Evolutionary conservation across 1,140 invertebrate genomes (phyloP).

Genomic region (Solenopsis fugax): DNA sequence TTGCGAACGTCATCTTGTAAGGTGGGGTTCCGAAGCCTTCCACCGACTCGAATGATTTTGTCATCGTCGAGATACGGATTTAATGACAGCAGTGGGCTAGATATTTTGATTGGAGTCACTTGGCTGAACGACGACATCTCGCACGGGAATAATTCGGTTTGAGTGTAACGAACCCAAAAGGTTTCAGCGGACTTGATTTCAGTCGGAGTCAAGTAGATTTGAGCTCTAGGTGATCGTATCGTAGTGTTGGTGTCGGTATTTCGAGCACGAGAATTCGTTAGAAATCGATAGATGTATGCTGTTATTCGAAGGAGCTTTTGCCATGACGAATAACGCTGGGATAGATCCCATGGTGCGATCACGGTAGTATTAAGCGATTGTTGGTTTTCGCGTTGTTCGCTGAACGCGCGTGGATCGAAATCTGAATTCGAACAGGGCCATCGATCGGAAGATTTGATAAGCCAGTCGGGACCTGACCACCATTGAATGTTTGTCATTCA

Average conservation of each 20-base stretch:
- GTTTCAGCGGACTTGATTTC: slow-evolving; percentile 13
- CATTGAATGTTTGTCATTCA: not conserved
- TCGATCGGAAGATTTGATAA: not conserved
- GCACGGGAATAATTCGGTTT: not conserved
- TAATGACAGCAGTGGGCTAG: not conserved
- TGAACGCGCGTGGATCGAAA: not conserved
- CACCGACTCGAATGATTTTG: too few relatives aligned
- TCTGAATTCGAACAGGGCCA: not conserved
- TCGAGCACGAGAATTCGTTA: not conserved
- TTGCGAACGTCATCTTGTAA: too few relatives aligned
- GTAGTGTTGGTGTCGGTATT: not conserved
- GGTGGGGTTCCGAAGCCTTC: too few relatives aligned
- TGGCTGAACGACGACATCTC: too few relatives aligned
- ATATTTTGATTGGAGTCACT: not conserved
- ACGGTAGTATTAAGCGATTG: not conserved
- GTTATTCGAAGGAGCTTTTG: not conserved
- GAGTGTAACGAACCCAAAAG: not conserved
- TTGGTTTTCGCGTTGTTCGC: not conserved
- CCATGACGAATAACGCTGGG: too few relatives aligned
- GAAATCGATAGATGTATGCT: not conserved
- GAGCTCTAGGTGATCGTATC: not conserved
- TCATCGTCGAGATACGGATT: not conserved
- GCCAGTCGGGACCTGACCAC: not conserved
- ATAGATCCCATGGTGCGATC: too few relatives aligned
- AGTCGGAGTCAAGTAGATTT: not conserved